These are phyloP conservation scores for Campylomormyrus tamandua DNA, from an alignment of 2,113 vertebrate species.

Conservation along the genomic window DNA sequence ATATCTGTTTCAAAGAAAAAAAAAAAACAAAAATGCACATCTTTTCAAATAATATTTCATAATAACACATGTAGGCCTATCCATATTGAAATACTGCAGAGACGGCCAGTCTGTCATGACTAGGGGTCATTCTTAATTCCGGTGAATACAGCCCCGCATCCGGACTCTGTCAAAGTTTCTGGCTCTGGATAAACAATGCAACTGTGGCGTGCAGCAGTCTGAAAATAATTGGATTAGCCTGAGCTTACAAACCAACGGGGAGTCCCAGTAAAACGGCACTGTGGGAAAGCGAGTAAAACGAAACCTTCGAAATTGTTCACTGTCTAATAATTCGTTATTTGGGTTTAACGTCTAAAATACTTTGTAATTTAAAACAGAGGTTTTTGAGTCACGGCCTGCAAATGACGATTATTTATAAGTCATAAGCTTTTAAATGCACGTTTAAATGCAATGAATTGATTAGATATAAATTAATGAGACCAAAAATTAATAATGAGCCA, in stretches of 20 bases:
- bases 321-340: background rate
- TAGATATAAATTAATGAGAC: background rate
- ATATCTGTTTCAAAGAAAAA: background rate
- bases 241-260: slow-evolving; percentile 79
- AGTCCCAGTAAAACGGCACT: background rate
- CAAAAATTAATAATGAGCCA: background rate
- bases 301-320: background rate
- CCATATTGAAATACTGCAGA: background rate
- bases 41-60: background rate
- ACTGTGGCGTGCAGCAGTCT: slow-evolving; percentile 95
- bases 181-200: slow-evolving; percentile 91
- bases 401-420: background rate
- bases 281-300: background rate
- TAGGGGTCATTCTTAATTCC: slow-evolving; percentile 66
- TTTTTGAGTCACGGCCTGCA: background rate
- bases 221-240: slow-evolving; percentile 98
- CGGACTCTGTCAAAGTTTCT: slow-evolving; percentile 86
- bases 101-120: slow-evolving; percentile 45
- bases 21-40: background rate
- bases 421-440: background rate
- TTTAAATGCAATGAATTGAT: background rate
- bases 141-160: slow-evolving; percentile 81
- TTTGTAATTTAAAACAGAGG: background rate
- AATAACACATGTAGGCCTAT: background rate
- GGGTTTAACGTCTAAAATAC: background rate